Evolutionary conservation across 2,113 vertebrate species (phyloP), one percentile per base, ranked within the genome.

Genomic region (Odocoileus hemionus): DNA sequence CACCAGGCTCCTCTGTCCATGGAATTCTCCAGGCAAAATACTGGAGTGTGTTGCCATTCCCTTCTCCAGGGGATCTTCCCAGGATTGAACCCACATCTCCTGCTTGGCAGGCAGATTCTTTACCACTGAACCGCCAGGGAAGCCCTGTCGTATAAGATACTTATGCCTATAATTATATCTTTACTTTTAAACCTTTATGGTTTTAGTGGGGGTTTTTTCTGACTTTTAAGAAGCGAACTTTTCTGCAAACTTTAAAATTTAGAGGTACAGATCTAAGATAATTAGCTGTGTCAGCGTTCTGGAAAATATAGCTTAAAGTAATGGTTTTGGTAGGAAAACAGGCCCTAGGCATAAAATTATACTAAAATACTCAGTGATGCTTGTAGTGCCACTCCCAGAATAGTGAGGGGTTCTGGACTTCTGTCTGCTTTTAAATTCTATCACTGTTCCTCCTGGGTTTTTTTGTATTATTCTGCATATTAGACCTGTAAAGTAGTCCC

Each of bases 341-440:
- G 28, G 76, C 86, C 28, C 0, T 6, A 45, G 82, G 91, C 45
- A 87, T 55, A 89, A 74, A 88, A 74, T 95, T 74, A n/a, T 80
- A 74, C 86, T 58, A 55, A 67, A 91, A 96, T 79, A 26, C 28
- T 96, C 95, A 98, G 17, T 86, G 93, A 86, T 11, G 25, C 67
- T 58, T 96, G 1, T 61, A 36, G 33, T 58, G 19, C 10, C 26
- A 47, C 94, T 91, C 19, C 15, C 91, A 97, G 96, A 82, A 50
- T 50, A 70, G 28, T 15, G 43, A 92, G 33, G 1, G 13, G 2
- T 30, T 50, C 33, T 50, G 25, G n/a, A 6, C 14, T 82, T 89
- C 19, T 86, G 17, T 83, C 86, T 92, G 14, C 86, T 85, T 67
- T 70, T 80, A 13, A 89, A 57, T 86, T 54, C 50, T 80, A 54